Percentiles rank a stretch among this genome's conserved stretches.
phyloP scores from a whole-genome alignment of 2,113 vertebrate genomes.

The Periophthalmus modestus region DNA sequence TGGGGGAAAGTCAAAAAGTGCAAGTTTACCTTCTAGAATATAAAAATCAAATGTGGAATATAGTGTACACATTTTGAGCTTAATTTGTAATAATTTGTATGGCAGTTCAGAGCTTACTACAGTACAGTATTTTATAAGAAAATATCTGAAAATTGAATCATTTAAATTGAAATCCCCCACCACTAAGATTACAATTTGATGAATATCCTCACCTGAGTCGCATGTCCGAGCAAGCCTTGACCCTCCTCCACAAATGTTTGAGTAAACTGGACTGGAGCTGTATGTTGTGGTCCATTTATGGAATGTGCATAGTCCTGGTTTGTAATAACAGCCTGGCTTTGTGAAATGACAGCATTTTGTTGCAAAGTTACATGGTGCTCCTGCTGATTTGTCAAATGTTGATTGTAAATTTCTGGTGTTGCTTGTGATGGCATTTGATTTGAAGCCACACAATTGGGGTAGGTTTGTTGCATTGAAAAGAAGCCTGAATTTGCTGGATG shows the following conservation, averaged over 20 bases:
- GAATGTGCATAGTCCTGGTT: conserved; percentile 45
- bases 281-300: conserved; percentile 36
- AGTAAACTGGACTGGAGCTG: conserved; percentile 34
- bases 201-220: conserved; percentile 75
- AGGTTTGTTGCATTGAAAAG: conserved; percentile 47
- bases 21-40: too few relatives aligned
- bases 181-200: background rate
- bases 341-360: conserved; percentile 46
- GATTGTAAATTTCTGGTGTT: conserved; percentile 58
- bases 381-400: conserved; percentile 51
- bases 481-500: conserved; percentile 20
- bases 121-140: background rate
- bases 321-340: conserved; percentile 30
- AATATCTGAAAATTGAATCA: background rate
- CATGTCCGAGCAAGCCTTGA: conserved; percentile 51
- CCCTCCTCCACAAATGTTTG: conserved; percentile 47
- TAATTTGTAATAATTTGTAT: background rate
- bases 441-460: conserved; percentile 36
- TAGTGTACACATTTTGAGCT: background rate
- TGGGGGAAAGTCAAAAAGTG: too few relatives aligned
- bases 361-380: conserved; percentile 48
- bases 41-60: too few relatives aligned
- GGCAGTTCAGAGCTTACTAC: background rate
- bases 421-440: conserved; percentile 45
- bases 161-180: too few relatives aligned